A percentile compares a stretch with the other conserved stretches of the same genome.
Evolutionary conservation across 2,888 invertebrate species (phyloP).

Genomic region (Hydropsyche betteni): DNA sequence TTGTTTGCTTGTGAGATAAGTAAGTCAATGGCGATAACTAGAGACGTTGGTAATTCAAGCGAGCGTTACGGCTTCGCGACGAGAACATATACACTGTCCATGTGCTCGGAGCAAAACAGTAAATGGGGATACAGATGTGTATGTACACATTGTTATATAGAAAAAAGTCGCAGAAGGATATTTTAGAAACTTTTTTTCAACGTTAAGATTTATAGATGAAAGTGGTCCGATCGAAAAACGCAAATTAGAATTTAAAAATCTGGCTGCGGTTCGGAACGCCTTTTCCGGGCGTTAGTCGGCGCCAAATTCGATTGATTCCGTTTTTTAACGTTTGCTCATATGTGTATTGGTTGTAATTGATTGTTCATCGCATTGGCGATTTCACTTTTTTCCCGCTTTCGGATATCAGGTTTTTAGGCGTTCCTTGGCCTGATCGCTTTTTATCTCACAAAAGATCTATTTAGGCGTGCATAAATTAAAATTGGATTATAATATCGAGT

Average conservation of each 20-base stretch:
- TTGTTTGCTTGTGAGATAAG: neutral
- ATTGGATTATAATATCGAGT: neutral
- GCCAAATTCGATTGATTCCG: no score
- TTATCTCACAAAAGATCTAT: neutral
- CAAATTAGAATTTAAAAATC: no score
- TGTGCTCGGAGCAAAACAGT: neutral
- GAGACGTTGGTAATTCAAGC: conserved; percentile 5
- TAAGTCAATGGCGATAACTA: conserved; percentile 13
- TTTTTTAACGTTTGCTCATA: no score
- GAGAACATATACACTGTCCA: neutral
- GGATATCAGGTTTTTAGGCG: conserved; percentile 3
- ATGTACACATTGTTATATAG: no score
- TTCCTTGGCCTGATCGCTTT: neutral
- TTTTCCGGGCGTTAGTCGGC: no score
- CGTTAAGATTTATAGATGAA: no score
- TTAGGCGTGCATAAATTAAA: conserved; percentile 12
- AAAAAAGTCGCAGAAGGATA: no score
- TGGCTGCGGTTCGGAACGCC: no score
- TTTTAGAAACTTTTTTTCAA: no score
- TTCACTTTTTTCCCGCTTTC: conserved; percentile 19
- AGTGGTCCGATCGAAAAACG: no score
- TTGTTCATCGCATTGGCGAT: neutral
- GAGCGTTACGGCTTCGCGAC: conserved; percentile 1
- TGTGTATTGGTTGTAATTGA: no score
- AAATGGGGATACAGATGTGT: no score